These are phyloP conservation scores for Xylophagus ater DNA, from an alignment of 2,888 invertebrate species.

Conservation along the genomic window DNA sequence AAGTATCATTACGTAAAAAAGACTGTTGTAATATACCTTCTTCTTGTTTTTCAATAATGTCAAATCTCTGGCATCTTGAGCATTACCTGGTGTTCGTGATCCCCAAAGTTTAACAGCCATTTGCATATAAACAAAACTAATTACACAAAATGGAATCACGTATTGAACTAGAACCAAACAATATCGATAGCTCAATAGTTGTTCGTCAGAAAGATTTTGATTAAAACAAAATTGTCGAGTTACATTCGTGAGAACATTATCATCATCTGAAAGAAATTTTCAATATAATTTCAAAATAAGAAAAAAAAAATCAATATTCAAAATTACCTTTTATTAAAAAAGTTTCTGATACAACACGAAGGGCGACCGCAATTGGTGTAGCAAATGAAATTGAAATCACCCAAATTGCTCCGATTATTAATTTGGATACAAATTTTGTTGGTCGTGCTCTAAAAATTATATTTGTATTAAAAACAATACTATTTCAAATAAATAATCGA, in stretches of 20 bases:
- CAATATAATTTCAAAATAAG: not conserved
- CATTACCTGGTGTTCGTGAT: slow-evolving; percentile 65
- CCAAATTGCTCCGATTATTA: slow-evolving; percentile 68
- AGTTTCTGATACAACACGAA: slow-evolving; percentile 32
- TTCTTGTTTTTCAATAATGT: slow-evolving; percentile 70
- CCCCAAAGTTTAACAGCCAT: slow-evolving; percentile 75
- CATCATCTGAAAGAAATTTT: slow-evolving; percentile 18
- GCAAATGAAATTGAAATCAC: slow-evolving; percentile 53
- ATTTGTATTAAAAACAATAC: not conserved
- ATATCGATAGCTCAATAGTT: slow-evolving; percentile 43
- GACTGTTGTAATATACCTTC: slow-evolving; percentile 49
- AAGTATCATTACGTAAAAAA: not conserved
- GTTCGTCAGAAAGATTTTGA: slow-evolving; percentile 39
- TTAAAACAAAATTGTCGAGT: slow-evolving; percentile 44
- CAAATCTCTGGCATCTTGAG: slow-evolving; percentile 66
- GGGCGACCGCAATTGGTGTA: slow-evolving; percentile 47
- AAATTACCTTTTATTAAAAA: slow-evolving; percentile 33
- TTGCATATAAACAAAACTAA: slow-evolving; percentile 67
- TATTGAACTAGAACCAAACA: slow-evolving; percentile 51
- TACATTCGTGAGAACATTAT: slow-evolving; percentile 29
- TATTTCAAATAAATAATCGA: not conserved
- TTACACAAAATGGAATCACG: slow-evolving; percentile 67
- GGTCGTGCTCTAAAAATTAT: slow-evolving; percentile 51
- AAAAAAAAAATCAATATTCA: slow-evolving; percentile 1
- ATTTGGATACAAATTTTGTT: slow-evolving; percentile 59